Conservation (phyloP, 2,797 vertebrate genomes). For the Enteromius unitaeniatus region DNA sequence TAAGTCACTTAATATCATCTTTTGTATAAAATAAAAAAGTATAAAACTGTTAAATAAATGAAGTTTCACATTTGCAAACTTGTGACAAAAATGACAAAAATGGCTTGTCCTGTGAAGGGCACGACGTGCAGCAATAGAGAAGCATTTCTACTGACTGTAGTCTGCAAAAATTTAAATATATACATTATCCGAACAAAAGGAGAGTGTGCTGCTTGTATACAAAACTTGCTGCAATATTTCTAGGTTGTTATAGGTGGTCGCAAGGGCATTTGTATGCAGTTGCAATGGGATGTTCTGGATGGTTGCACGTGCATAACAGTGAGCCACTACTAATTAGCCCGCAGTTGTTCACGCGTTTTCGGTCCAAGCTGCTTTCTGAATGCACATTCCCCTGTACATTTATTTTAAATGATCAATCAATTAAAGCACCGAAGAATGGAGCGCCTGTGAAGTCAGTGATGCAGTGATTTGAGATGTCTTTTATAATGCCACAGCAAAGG, state of each 20-base stretch:
- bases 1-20: no score
- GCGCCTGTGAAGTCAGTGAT: slow-evolving; percentile 16
- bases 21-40: no score
- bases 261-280: slow-evolving; percentile 11
- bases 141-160: no score
- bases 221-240: neutral
- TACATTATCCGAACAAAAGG: neutral
- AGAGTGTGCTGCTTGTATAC: neutral
- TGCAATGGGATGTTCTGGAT: neutral
- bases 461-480: slow-evolving; percentile 3
- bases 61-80: no score
- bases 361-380: neutral
- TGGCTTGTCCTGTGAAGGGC: no score
- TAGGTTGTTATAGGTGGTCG: neutral
- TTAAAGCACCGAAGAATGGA: slow-evolving; percentile 11
- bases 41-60: no score
- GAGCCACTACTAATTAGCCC: slow-evolving; percentile 21
- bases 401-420: slow-evolving; percentile 36
- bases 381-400: neutral
- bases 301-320: neutral
- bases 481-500: slow-evolving; percentile 33
- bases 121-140: no score
- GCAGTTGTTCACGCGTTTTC: neutral
- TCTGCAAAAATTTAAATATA: neutral
- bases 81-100: no score